Base-by-base conservation (phyloP, 2,888 invertebrate species). In the Hypsopygia costalis region DNA sequence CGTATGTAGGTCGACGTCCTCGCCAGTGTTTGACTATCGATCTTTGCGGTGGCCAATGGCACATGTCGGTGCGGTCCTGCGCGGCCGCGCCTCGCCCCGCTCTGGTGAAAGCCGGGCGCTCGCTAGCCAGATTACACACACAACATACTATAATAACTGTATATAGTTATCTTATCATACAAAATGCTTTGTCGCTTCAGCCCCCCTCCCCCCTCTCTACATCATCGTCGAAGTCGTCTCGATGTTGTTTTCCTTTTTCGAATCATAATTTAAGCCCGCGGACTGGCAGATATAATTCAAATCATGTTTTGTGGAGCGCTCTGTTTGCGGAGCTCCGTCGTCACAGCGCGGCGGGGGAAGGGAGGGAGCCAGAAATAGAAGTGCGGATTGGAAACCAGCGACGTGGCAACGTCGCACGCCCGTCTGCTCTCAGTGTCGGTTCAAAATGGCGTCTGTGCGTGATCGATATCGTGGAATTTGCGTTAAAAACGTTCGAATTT, bases 1-100 rank as follows among this genome's bases (percentile, higher is more conserved):
- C 68, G 73, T 70, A 67, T 77, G 75, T 76, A 72, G 83, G 82
- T 83, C 85, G 86, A 77, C 72, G 87, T 82, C 90, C 88, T 89
- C 89, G 77, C 62, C 74, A 81, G 76, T 86, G 85, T 90, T 90
- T 89, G 86, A 80, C 90, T 91, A 92, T 92, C 91, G 92, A 92
- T 92, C 90, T 87, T 70, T 63, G 79, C 77, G 79, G 78, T 81
- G 83, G 81, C 92, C 92, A 92, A 92, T 92, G 79, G 87, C 86
- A 91, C 89, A 90, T 90, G 90, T 88, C 88, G 87, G 78, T 73
- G 73, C 82, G 78, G 70, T 74, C 78, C 71, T 82, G 85, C 91
- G 82, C 81, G 79, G 85, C 89, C 73, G 76, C 73, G 77, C 82
- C 79, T 78, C 76, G 58, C 73, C 63, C 65, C 64, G 61, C 62